Percentiles rank a stretch among this genome's conserved stretches.
phyloP scores from a whole-genome alignment of 2,113 vertebrate species.

The Strigops habroptila region DNA sequence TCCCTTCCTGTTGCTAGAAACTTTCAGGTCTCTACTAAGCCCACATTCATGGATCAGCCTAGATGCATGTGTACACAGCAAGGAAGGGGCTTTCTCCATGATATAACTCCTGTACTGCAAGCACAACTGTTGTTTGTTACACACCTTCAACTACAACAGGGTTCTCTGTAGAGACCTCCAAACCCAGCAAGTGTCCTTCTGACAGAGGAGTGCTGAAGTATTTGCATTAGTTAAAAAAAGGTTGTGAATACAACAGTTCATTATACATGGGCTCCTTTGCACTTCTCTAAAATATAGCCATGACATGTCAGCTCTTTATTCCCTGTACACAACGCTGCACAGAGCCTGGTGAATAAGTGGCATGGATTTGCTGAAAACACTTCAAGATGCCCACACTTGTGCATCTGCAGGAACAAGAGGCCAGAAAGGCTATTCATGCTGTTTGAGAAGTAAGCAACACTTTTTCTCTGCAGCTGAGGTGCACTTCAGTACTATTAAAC shows the following conservation, averaged over 20 bases:
- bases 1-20: neutral
- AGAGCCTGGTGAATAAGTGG: neutral
- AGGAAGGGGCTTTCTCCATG: neutral
- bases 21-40: neutral
- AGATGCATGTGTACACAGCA: neutral
- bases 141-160: neutral
- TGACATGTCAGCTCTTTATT: neutral
- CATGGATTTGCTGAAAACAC: neutral
- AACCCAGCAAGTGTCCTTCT: neutral
- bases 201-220: neutral
- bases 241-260: neutral
- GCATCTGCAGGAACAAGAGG: neutral
- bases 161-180: neutral
- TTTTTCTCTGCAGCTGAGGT: neutral
- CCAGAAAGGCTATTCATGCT: neutral
- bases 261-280: rapidly evolving
- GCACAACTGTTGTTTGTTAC: neutral
- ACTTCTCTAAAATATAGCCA: neutral
- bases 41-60: neutral
- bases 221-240: neutral
- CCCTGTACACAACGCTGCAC: rapidly evolving
- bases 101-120: neutral
- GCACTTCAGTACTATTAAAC: neutral
- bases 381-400: neutral
- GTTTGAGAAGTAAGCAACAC: neutral